These are phyloP conservation scores for Mesoligia furuncula DNA, from an alignment of 2,888 invertebrate genomes.

Conservation along the genomic window DNA sequence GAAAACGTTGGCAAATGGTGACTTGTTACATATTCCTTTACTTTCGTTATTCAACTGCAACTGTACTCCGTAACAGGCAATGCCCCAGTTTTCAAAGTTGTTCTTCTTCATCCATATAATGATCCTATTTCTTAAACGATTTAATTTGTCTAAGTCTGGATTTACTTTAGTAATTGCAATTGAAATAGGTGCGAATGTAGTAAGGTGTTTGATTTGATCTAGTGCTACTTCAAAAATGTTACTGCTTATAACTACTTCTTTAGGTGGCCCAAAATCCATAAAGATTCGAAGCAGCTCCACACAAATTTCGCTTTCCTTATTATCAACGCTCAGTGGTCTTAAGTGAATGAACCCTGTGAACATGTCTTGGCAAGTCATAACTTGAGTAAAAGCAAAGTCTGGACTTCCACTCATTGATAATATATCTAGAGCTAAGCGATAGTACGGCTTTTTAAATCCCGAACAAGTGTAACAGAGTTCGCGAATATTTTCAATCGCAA, in stretches of 20 bases:
- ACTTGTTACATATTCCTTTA: background rate
- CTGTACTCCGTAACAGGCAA: slow-evolving; percentile 44
- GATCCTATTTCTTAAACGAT: background rate
- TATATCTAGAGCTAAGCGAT: slow-evolving; percentile 25
- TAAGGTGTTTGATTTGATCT: slow-evolving; percentile 27
- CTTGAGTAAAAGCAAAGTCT: slow-evolving; percentile 20
- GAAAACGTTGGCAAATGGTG: slow-evolving; percentile 30
- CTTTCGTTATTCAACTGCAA: slow-evolving; percentile 27
- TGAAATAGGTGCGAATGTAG: slow-evolving; percentile 12
- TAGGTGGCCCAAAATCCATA: slow-evolving; percentile 59
- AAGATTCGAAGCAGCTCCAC: slow-evolving; percentile 46
- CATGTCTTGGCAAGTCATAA: slow-evolving; percentile 51
- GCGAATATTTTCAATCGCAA: slow-evolving; percentile 13
- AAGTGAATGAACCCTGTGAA: slow-evolving; percentile 44
- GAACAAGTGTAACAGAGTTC: slow-evolving; percentile 35
- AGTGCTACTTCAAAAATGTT: slow-evolving; percentile 24
- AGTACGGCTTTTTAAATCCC: slow-evolving; percentile 20
- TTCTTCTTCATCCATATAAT: slow-evolving; percentile 22
- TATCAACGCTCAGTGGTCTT: slow-evolving; percentile 30
- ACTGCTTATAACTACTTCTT: slow-evolving; percentile 7
- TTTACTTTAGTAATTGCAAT: slow-evolving; percentile 6
- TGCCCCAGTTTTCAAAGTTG: slow-evolving; percentile 31
- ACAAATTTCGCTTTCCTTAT: slow-evolving; percentile 27
- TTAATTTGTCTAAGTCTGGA: background rate
- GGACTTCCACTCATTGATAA: background rate